Evolutionary conservation across 2,888 invertebrate genomes (phyloP).

Genomic region (Conops quadrifasciatus): DNA sequence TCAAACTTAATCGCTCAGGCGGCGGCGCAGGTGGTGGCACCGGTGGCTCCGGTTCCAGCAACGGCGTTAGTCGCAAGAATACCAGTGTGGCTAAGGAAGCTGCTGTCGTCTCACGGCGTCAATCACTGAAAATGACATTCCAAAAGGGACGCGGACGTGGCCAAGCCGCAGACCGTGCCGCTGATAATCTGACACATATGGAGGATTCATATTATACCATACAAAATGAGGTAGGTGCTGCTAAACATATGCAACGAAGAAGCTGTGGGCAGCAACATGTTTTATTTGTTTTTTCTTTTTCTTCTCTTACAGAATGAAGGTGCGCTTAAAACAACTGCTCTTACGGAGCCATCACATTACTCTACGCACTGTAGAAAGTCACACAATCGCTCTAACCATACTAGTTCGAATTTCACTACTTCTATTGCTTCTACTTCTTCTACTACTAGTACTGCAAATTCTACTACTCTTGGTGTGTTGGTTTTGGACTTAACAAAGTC

Average conservation of each 20-base stretch:
- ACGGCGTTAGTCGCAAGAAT: conserved; percentile 37
- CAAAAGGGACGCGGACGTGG: conserved; percentile 74
- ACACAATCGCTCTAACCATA: conserved; percentile 78
- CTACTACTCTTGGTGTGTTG: conserved; percentile 69
- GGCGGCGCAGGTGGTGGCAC: conserved; percentile 48
- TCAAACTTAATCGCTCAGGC: conserved; percentile 73
- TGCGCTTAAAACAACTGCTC: conserved; percentile 52
- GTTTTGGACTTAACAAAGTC: conserved; percentile 50
- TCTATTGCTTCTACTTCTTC: conserved; percentile 61
- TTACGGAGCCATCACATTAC: conserved; percentile 53
- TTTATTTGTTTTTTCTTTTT: conserved; percentile 42
- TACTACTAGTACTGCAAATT: conserved; percentile 44
- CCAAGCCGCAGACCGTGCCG: conserved; percentile 61
- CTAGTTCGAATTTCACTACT: conserved; percentile 44
- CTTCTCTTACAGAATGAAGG: conserved; percentile 67
- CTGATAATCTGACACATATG: conserved; percentile 54
- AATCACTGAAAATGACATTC: conserved; percentile 81
- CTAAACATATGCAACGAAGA: not conserved
- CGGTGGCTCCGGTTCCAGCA: conserved; percentile 42
- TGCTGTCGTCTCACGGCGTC: conserved; percentile 63
- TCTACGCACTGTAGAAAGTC: conserved; percentile 75
- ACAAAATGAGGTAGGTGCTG: conserved; percentile 71
- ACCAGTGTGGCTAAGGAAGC: conserved; percentile 40
- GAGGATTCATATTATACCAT: conserved; percentile 74
- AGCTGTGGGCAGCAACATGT: not conserved